A percentile compares a stretch with the other conserved stretches of the same genome.
phyloP scores from a whole-genome alignment of 2,888 invertebrate genomes.

The Cantharis nigra region DNA sequence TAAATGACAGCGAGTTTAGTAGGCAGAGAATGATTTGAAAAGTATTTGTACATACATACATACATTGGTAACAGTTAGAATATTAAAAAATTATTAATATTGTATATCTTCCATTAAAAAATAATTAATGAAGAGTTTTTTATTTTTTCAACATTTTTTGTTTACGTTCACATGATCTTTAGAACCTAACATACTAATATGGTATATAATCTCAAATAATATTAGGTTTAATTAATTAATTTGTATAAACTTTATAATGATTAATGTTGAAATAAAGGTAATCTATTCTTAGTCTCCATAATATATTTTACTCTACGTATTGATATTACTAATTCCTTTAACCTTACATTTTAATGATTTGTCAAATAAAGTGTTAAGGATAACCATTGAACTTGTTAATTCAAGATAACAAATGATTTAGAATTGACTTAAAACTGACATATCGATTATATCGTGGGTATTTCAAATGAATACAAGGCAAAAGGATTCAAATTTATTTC shows the following conservation, averaged over 20 bases:
- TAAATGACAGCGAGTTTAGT: background rate
- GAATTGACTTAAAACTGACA: background rate
- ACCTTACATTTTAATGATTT: background rate
- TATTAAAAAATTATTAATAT: background rate
- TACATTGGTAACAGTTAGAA: background rate
- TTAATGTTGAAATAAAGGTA: background rate
- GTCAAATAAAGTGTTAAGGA: background rate
- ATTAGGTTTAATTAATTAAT: background rate
- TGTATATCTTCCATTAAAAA: background rate
- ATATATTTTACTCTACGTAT: background rate
- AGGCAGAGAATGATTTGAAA: background rate
- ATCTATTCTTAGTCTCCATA: background rate
- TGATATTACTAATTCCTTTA: background rate
- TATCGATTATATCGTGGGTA: background rate
- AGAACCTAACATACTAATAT: background rate
- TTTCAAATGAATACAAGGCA: background rate
- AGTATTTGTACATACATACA: background rate
- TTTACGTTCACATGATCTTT: background rate
- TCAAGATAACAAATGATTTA: background rate
- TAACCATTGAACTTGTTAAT: background rate
- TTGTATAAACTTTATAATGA: background rate
- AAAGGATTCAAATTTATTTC: background rate
- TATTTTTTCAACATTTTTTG: background rate
- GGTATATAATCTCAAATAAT: background rate
- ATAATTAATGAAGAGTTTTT: background rate